Base-by-base conservation (phyloP, 2,888 invertebrate genomes). In the Polyommatus iphigenia region DNA sequence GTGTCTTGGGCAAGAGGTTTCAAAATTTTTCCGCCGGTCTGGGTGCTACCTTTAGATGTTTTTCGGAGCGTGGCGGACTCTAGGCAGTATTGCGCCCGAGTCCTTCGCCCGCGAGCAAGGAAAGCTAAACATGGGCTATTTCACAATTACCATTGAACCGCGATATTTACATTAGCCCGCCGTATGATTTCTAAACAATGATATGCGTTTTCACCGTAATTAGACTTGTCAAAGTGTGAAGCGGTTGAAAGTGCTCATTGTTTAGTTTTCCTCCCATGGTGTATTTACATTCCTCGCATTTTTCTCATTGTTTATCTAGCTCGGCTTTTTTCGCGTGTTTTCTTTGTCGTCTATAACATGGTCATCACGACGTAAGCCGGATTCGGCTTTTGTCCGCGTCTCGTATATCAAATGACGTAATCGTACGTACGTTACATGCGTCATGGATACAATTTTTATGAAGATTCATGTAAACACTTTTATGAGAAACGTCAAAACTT, bases 1-100 rank as follows among this genome's bases (percentile, higher is more conserved):
- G 87, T 87, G 85, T 87, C 90, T 94, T 93, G 90, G 88, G 93
- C 88, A 94, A 94, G 83, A 82, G 82, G 88, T 94, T 94, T 90
- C 92, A 92, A 93, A 93, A 93, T 90, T 92, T 90, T 91, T 90
- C 92, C 92, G 91, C 91, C 87, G 89, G 88, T 90, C 88, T 89
- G 89, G 82, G 88, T 88, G 89, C 89, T 92, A 90, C 92, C 91
- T 92, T 93, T 93, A 90, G 89, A 87, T 93, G 93, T 81, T 93
- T 93, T 94, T 94, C 93, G 94, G 94, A 94, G 94, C 94, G 94
- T 94, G 89, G 92, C 94, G 91, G 87, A 89, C 91, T 91, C 92
- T 91, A 91, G 91, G 91, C 91, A 92, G 91, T 89, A 90, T 91
- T 90, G 90, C 91, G 89, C 89, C 88, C 87, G 87, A 90, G 93